Percentiles rank a stretch among this genome's conserved stretches.
Evolutionary conservation across 2,888 invertebrate genomes (phyloP).

Genomic region (Colostygia pectinataria): DNA sequence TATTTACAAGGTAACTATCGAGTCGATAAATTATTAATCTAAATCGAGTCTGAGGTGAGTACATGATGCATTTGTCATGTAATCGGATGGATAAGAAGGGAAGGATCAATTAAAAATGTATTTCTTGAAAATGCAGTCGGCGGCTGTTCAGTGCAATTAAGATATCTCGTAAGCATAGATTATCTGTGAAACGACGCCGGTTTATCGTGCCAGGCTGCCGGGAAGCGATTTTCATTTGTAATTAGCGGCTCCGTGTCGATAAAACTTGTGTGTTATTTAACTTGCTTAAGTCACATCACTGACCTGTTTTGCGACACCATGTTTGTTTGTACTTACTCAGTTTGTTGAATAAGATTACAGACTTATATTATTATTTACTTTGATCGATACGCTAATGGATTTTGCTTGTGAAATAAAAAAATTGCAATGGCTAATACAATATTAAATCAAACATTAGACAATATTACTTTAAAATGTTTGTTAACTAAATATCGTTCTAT

Average conservation of each 20-base stretch:
- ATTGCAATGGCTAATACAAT: too few species aligned
- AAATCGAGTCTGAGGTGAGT: conserved; percentile 23
- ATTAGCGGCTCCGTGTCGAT: conserved; percentile 55
- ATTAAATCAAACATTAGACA: too few species aligned
- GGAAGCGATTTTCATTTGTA: conserved; percentile 66
- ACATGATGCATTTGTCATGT: conserved; percentile 52
- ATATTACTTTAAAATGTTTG: too few species aligned
- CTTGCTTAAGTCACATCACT: conserved; percentile 32
- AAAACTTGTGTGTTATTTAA: conserved; percentile 42
- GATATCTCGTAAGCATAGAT: conserved; percentile 60
- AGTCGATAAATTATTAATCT: conserved; percentile 22
- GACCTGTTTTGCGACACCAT: conserved; percentile 10
- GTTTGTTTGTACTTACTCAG: background rate
- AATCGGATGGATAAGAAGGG: conserved; percentile 47
- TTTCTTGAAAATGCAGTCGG: conserved; percentile 40
- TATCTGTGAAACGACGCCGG: conserved; percentile 42
- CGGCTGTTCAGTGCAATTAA: conserved; percentile 57
- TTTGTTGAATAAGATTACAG: too few species aligned
- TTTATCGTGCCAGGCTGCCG: conserved; percentile 46
- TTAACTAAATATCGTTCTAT: too few species aligned
- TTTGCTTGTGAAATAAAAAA: too few species aligned
- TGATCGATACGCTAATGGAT: too few species aligned
- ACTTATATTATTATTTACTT: too few species aligned
- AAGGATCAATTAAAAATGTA: conserved; percentile 62
- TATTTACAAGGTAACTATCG: conserved; percentile 28